Percentiles rank a stretch among this genome's conserved stretches.
Conservation (phyloP, 2,113 vertebrate genomes). For the Sciurus niger region DNA sequence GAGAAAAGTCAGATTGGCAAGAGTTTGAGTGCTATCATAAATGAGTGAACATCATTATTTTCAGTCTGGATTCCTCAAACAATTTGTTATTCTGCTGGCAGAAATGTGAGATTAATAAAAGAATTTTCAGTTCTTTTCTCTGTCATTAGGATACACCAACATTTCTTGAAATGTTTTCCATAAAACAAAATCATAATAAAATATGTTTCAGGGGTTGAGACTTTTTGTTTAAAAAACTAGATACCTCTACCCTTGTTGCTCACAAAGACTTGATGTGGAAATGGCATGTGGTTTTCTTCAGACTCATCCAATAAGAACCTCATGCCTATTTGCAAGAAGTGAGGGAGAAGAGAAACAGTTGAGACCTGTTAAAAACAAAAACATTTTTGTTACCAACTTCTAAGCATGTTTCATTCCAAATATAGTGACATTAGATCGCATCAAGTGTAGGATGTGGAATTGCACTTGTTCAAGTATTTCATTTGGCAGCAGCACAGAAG, state of each 20-base stretch:
- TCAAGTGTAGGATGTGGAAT: conserved; percentile 83
- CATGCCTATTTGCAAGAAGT: conserved; percentile 60
- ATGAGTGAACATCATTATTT: neutral
- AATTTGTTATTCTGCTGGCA: neutral
- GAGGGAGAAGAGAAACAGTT: conserved; percentile 71
- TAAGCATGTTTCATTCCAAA: conserved; percentile 81
- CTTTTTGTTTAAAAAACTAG: neutral
- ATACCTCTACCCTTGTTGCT: conserved; percentile 19
- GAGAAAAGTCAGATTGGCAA: neutral
- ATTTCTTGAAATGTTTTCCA: conserved; percentile 23
- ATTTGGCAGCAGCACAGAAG: conserved; percentile 83
- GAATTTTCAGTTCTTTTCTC: conserved; percentile 49
- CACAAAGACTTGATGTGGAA: neutral
- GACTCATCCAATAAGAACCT: neutral
- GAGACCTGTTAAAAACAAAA: conserved; percentile 80
- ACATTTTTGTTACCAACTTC: conserved; percentile 80
- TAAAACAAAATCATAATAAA: conserved; percentile 57
- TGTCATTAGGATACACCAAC: conserved; percentile 33
- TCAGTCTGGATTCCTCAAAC: neutral
- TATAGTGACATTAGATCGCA: conserved; percentile 84
- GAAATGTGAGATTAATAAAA: conserved; percentile 1
- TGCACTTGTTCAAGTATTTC: conserved; percentile 86
- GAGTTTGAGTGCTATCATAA: neutral
- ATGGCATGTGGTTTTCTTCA: neutral
- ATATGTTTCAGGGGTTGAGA: neutral